These are phyloP conservation scores for Orthonyx spaldingii DNA, from an alignment of 2,113 vertebrate genomes.

Conservation along the genomic window DNA sequence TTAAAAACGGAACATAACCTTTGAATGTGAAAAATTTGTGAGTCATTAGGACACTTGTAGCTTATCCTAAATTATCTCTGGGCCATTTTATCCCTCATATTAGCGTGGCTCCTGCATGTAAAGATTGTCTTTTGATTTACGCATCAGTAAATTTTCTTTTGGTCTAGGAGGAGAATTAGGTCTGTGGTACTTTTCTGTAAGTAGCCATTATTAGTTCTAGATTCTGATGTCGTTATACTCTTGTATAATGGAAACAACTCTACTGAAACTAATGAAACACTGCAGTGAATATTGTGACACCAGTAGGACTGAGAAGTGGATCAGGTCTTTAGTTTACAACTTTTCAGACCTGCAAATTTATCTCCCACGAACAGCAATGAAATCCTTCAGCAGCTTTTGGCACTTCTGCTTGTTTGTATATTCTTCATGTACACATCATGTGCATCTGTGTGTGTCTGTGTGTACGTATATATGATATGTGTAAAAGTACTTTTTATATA, in stretches of 20 bases:
- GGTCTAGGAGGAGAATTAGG: background rate
- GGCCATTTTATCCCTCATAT: background rate
- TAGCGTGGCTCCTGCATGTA: background rate
- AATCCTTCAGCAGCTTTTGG: conserved; percentile 45
- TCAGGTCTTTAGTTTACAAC: background rate
- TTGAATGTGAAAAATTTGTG: background rate
- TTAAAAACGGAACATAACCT: background rate
- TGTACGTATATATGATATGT: conserved; percentile 62
- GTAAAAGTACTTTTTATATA: conserved; percentile 76
- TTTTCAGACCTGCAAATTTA: conserved; percentile 27
- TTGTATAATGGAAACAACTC: background rate
- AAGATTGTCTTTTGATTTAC: background rate
- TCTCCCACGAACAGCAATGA: background rate
- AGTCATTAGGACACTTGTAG: background rate
- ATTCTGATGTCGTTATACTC: background rate
- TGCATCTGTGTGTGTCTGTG: conserved; percentile 46
- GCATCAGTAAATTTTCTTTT: background rate
- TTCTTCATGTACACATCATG: conserved; percentile 37
- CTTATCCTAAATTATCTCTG: background rate
- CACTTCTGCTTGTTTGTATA: conserved; percentile 41
- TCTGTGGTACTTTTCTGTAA: background rate
- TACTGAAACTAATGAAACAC: background rate
- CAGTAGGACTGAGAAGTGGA: background rate
- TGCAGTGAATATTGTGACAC: background rate
- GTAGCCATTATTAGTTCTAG: background rate